Conservation (phyloP, 1,140 invertebrate genomes). For the Bombus sibiricus region DNA sequence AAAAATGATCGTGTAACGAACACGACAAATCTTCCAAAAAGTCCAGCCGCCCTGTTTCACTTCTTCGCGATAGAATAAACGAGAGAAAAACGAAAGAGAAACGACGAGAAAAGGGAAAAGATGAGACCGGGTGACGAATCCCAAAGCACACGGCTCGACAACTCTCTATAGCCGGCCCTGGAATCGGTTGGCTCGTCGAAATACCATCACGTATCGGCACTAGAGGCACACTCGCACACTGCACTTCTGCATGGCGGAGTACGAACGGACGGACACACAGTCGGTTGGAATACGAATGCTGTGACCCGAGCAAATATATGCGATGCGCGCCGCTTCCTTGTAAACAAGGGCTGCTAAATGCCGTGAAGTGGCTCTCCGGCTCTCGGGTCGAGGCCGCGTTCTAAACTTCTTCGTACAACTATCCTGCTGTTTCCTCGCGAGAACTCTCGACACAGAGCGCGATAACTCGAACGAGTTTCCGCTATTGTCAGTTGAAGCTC, state of each 20-base stretch:
- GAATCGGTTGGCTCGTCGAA: slow-evolving; percentile 56
- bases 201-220: slow-evolving; percentile 77
- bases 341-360: slow-evolving; percentile 76
- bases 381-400: slow-evolving; percentile 67
- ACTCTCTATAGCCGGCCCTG: slow-evolving; percentile 32
- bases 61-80: not conserved
- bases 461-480: slow-evolving; percentile 6
- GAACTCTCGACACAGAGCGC: not conserved
- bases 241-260: slow-evolving; percentile 72
- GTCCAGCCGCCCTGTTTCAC: no score
- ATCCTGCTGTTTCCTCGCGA: not conserved
- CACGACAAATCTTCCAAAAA: no score
- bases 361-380: slow-evolving; percentile 54
- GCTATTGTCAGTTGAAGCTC: slow-evolving; percentile 20
- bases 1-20: no score
- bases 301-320: slow-evolving; percentile 75
- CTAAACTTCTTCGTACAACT: slow-evolving; percentile 32
- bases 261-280: slow-evolving; percentile 64
- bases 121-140: not conserved
- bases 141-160: not conserved
- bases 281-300: slow-evolving; percentile 75
- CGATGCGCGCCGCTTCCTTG: slow-evolving; percentile 75
- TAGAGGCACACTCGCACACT: slow-evolving; percentile 79
- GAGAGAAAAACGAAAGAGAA: not conserved
- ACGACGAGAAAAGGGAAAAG: not conserved